Percentiles rank a stretch among this genome's conserved stretches.
Evolutionary conservation across 2,113 vertebrate genomes (phyloP).

Genomic region (Poeciliopsis turrubarensis): DNA sequence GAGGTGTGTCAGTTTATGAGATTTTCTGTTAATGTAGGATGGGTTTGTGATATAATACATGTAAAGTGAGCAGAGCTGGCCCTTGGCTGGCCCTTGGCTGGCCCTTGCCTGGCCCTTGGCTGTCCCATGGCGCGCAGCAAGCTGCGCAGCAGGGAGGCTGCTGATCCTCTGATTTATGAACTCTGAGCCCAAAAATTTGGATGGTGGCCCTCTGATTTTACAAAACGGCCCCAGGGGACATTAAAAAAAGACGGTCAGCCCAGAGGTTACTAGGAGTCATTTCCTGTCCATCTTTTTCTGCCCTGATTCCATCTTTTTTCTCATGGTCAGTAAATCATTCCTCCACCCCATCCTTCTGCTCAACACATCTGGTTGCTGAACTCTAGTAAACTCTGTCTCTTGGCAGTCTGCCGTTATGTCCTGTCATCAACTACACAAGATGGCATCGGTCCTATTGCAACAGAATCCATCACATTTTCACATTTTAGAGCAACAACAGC

Average conservation of each 20-base stretch:
- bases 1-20: no score
- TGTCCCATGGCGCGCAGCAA: conserved; percentile 43
- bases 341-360: background rate
- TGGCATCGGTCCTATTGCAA: no score
- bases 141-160: conserved; percentile 45
- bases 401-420: no score
- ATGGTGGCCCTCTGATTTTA: conserved; percentile 30
- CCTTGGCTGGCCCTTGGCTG: no score
- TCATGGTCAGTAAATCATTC: conserved; percentile 6
- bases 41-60: no score
- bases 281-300: conserved; percentile 16
- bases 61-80: background rate
- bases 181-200: conserved; percentile 32
- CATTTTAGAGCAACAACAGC: no score
- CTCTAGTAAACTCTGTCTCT: conserved; percentile 31
- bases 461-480: no score
- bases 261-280: conserved; percentile 64
- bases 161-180: conserved; percentile 50
- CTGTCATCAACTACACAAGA: no score
- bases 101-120: conserved; percentile 10
- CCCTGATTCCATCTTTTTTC: conserved; percentile 30
- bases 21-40: no score
- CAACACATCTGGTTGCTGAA: conserved; percentile 22
- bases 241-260: conserved; percentile 7
- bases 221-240: conserved; percentile 47